Evolutionary conservation across 1,140 invertebrate species (phyloP).

Genomic region (Leptoteleia sp.): DNA sequence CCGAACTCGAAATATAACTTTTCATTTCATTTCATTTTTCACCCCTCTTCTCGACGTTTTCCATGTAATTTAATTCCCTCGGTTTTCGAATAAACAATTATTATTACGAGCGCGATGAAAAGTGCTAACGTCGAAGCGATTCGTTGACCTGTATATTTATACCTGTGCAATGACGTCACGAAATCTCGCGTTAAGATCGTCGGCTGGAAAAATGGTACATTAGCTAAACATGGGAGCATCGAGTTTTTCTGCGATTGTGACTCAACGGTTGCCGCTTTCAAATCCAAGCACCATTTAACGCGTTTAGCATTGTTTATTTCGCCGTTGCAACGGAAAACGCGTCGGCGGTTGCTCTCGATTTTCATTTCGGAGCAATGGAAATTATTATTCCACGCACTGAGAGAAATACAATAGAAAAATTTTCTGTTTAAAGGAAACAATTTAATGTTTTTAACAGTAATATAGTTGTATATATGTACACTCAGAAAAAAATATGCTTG

Average conservation of each 20-base stretch:
- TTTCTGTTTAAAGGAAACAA: no score
- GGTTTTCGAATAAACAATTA: background rate
- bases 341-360: background rate
- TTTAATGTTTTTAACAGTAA: no score
- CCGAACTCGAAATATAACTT: no score
- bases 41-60: no score
- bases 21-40: no score
- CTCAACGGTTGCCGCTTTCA: conserved; percentile 1
- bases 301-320: background rate
- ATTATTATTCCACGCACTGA: no score
- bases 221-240: conserved; percentile 10
- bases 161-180: conserved; percentile 1
- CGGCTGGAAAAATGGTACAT: conserved; percentile 3
- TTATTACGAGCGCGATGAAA: no score
- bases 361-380: background rate
- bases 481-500: no score
- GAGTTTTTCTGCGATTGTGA: conserved; percentile 11
- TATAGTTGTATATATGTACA: no score
- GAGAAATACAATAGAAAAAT: no score
- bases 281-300: no score
- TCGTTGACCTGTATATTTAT: conserved; percentile 17
- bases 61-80: no score
- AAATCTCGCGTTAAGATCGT: conserved; percentile 7
- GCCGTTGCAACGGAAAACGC: background rate
- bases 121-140: background rate